These are phyloP conservation scores for Cetoscarus ocellatus DNA, from an alignment of 2,797 vertebrate species.

Conservation along the genomic window DNA sequence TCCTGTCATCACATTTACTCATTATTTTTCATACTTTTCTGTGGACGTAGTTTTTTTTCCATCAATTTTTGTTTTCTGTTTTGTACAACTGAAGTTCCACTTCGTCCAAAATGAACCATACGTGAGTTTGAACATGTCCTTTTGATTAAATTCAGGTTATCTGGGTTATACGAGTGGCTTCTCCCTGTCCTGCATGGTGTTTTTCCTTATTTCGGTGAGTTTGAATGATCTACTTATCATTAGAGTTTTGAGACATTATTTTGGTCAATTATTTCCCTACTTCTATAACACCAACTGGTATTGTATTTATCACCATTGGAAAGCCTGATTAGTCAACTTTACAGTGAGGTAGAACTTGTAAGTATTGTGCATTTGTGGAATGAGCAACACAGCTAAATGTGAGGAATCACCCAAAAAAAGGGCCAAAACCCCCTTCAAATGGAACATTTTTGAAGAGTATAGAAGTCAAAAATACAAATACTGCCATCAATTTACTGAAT, in stretches of 20 bases:
- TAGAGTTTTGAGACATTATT: no score
- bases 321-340: no score
- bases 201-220: slow-evolving; percentile 98
- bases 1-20: slow-evolving; percentile 36
- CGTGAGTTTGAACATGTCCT: slow-evolving; percentile 13
- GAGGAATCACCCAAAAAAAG: no score
- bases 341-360: no score
- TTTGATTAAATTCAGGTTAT: slow-evolving; percentile 85
- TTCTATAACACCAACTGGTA: no score
- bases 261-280: no score
- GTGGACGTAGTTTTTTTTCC: slow-evolving; percentile 10
- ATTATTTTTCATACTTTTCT: not conserved
- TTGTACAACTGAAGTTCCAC: slow-evolving; percentile 9
- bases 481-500: no score
- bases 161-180: slow-evolving; percentile 98
- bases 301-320: no score
- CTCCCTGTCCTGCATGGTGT: slow-evolving; percentile 97
- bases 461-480: not conserved
- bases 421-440: no score
- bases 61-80: slow-evolving; percentile 2
- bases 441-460: no score
- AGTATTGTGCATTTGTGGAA: no score
- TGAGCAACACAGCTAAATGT: no score
- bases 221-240: slow-evolving; percentile 18
- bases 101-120: not conserved